Conservation (phyloP, 2,113 vertebrate genomes). For the Mesitornis unicolor region DNA sequence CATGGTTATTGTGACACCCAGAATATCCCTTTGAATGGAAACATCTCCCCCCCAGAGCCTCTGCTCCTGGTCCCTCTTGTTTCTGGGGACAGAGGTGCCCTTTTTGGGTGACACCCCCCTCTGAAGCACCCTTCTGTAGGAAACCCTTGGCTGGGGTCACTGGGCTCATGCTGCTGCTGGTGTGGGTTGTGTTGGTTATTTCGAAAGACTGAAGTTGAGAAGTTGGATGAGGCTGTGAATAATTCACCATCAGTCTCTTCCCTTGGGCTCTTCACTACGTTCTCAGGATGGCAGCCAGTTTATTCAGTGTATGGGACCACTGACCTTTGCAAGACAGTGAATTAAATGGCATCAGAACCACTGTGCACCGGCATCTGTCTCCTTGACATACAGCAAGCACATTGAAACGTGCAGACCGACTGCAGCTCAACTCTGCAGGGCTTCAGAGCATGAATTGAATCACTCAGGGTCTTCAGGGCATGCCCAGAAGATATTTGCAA, state of each 20-base stretch:
- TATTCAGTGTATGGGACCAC: rapidly evolving
- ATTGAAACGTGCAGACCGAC: rapidly evolving
- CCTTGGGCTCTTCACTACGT: rapidly evolving
- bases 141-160: not conserved
- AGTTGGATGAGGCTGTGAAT: not conserved
- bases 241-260: rapidly evolving
- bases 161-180: rapidly evolving
- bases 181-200: not conserved
- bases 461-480: rapidly evolving
- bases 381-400: not conserved
- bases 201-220: not conserved
- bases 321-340: not conserved
- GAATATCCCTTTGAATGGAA: not conserved
- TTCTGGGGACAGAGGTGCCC: not conserved
- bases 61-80: not conserved
- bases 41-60: not conserved
- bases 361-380: rapidly evolving
- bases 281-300: not conserved
- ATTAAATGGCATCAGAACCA: rapidly evolving
- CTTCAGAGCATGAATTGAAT: no score
- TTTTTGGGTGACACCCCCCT: not conserved
- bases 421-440: not conserved
- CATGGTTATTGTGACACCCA: not conserved
- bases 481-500: not conserved
- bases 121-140: not conserved